phyloP scores from a whole-genome alignment of 2,113 vertebrate species.

The Macroglossus sobrinus region DNA sequence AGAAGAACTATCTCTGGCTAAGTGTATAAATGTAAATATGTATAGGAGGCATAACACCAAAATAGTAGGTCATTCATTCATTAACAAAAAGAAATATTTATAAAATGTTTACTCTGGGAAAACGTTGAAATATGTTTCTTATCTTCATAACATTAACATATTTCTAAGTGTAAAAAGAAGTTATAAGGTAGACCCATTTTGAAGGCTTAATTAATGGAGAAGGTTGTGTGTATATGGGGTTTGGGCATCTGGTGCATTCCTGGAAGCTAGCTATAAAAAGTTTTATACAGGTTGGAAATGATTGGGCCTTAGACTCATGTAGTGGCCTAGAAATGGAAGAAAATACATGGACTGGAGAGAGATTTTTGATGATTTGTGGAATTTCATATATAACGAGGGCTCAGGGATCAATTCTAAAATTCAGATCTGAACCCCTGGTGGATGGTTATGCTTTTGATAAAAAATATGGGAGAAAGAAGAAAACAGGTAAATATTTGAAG shows the following conservation, averaged over 20 bases:
- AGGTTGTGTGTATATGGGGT: neutral
- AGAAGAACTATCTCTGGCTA: rapidly evolving
- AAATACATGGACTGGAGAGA: neutral
- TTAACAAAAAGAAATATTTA: neutral
- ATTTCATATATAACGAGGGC: neutral
- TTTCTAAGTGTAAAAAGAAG: neutral
- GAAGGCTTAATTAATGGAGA: neutral
- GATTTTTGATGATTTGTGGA: neutral
- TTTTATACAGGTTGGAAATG: neutral
- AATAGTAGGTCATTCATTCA: neutral
- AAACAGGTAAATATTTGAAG: neutral
- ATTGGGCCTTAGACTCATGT: rapidly evolving
- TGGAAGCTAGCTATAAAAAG: neutral
- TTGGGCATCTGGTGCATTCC: neutral
- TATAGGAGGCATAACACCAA: neutral
- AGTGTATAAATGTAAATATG: neutral
- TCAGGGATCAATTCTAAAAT: neutral
- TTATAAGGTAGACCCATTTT: rapidly evolving
- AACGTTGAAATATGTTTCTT: neutral
- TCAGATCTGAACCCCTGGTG: neutral
- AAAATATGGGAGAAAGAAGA: neutral
- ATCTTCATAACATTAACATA: neutral
- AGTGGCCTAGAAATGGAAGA: neutral
- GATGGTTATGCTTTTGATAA: neutral
- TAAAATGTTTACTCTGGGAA: neutral